Evolutionary conservation across 2,797 vertebrate genomes (phyloP).

Genomic region (Petrocephalus schoutedeni): DNA sequence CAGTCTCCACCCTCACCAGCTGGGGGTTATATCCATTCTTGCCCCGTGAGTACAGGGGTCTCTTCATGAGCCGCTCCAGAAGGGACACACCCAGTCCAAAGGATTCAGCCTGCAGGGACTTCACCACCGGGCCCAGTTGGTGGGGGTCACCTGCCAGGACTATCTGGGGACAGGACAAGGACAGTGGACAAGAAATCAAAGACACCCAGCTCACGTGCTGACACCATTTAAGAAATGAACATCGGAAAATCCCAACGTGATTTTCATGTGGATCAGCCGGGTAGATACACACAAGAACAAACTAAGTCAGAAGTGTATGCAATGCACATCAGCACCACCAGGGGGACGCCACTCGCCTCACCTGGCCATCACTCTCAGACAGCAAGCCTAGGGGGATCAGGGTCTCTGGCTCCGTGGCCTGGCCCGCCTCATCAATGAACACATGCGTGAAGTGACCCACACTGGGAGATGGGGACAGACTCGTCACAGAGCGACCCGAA

Average conservation of each 20-base stretch:
- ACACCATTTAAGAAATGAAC: neutral
- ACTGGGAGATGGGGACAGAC: constrained; percentile 48
- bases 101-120: constrained; percentile 69
- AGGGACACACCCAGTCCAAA: constrained; percentile 82
- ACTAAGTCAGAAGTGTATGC: neutral
- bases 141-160: constrained; percentile 87
- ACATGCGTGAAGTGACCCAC: constrained; percentile 89
- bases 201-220: neutral
- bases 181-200: neutral
- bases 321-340: neutral
- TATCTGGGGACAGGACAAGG: constrained; percentile 57
- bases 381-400: constrained; percentile 81
- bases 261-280: neutral
- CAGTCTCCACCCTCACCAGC: constrained; percentile 64
- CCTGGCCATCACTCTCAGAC: constrained; percentile 81
- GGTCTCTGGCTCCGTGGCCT: constrained; percentile 88
- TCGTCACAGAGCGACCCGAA: neutral
- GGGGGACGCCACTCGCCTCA: constrained; percentile 36
- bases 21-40: constrained; percentile 82
- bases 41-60: constrained; percentile 67
- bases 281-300: neutral
- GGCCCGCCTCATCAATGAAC: constrained; percentile 91
- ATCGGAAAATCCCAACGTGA: neutral
- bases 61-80: constrained; percentile 81
- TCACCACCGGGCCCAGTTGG: constrained; percentile 86